Evolutionary conservation across 2,888 invertebrate species (phyloP).

Genomic region (Keiferia lycopersicella): DNA sequence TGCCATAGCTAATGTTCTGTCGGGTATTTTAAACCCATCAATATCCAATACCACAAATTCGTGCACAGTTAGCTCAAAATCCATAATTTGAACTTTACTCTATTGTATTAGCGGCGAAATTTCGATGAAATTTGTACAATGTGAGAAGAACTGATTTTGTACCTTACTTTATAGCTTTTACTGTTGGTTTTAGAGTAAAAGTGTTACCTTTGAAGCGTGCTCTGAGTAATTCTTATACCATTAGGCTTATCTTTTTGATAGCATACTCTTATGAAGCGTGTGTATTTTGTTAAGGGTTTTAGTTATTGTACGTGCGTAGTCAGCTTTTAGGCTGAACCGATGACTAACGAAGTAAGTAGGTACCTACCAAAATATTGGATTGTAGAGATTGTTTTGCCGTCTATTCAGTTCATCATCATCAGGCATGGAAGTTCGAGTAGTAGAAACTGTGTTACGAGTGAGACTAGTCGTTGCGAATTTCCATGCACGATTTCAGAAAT

Average conservation of each 20-base stretch:
- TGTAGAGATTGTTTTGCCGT: too few species aligned
- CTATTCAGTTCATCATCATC: too few species aligned
- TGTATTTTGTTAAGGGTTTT: not conserved
- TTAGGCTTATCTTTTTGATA: slow-evolving; percentile 5
- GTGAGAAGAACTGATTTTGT: not conserved
- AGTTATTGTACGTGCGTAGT: not conserved
- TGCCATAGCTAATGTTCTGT: slow-evolving; percentile 27
- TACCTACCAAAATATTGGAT: too few species aligned
- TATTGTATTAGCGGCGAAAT: not conserved
- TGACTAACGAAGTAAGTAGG: too few species aligned
- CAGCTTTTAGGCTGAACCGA: too few species aligned
- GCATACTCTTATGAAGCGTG: not conserved
- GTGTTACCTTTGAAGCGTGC: not conserved
- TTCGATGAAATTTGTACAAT: not conserved
- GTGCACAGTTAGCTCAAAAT: not conserved
- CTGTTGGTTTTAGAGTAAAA: not conserved
- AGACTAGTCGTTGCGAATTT: too few species aligned
- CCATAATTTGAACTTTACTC: not conserved
- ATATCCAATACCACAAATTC: slow-evolving; percentile 7
- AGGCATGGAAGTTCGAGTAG: too few species aligned
- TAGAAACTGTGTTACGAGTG: too few species aligned
- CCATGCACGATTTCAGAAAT: too few species aligned
- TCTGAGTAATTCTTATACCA: slow-evolving; percentile 5
- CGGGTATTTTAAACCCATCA: slow-evolving; percentile 17
- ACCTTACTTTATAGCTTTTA: not conserved